A percentile compares a stretch with the other conserved stretches of the same genome.
These are phyloP conservation scores for Fragum fragum DNA, from an alignment of 2,888 invertebrate genomes.

Conservation along the genomic window DNA sequence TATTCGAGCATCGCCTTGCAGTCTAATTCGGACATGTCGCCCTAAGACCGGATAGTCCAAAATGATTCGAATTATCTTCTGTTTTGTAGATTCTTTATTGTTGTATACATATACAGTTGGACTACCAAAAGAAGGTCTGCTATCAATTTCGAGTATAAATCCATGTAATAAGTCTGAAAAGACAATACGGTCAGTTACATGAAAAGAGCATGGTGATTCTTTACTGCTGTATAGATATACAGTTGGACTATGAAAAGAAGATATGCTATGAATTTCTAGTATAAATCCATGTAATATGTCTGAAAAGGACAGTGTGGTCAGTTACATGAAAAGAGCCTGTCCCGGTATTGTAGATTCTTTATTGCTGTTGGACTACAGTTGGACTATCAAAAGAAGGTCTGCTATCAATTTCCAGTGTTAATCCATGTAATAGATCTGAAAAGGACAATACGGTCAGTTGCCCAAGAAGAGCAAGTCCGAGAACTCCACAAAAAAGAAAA, in stretches of 20 bases:
- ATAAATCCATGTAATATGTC: neutral
- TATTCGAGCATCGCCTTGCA: constrained; percentile 1
- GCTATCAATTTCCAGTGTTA: neutral
- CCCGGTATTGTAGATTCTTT: neutral
- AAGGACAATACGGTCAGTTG: neutral
- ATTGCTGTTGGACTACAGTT: neutral
- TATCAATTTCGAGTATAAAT: neutral
- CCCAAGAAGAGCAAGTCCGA: too few relatives aligned
- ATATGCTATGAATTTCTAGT: neutral
- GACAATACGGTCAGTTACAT: too few relatives aligned
- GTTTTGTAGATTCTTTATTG: neutral
- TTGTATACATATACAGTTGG: neutral
- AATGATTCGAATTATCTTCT: neutral
- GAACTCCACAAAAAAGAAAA: too few relatives aligned
- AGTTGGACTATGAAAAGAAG: neutral
- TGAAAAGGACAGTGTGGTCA: neutral
- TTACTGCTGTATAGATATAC: neutral
- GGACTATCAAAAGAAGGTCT: neutral
- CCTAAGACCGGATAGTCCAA: neutral
- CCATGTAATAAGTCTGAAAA: constrained; percentile 13
- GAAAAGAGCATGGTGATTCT: too few relatives aligned
- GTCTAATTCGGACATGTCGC: neutral
- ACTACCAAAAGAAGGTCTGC: neutral
- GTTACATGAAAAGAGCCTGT: too few relatives aligned
- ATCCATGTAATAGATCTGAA: constrained; percentile 14